phyloP scores from a whole-genome alignment of 2,888 invertebrate species.

The Gandaritis pyraliata region DNA sequence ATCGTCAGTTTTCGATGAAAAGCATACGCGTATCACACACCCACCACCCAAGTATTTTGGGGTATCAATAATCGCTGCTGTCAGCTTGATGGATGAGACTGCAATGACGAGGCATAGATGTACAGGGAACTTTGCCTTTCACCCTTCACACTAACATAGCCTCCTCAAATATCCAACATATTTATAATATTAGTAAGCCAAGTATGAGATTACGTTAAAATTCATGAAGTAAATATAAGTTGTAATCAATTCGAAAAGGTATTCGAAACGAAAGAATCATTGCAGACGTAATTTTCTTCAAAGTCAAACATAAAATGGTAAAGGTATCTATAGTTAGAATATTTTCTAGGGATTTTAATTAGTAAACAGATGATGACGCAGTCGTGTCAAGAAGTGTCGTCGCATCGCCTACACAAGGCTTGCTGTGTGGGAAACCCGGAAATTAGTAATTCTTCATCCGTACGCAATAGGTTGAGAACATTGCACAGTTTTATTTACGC shows the following conservation, averaged over 20 bases:
- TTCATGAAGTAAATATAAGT: too few relatives aligned
- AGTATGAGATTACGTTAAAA: too few relatives aligned
- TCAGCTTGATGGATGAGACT: constrained; percentile 73
- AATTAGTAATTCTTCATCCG: constrained; percentile 47
- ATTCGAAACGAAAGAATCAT: too few relatives aligned
- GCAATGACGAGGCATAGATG: constrained; percentile 68
- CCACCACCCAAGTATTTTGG: constrained; percentile 49
- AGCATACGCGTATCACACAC: constrained; percentile 55
- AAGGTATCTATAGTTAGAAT: background rate
- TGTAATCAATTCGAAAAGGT: too few relatives aligned
- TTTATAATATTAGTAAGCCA: too few relatives aligned
- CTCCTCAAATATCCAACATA: too few relatives aligned
- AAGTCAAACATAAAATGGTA: too few relatives aligned
- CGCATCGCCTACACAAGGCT: constrained; percentile 49
- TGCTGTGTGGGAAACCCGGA: constrained; percentile 56
- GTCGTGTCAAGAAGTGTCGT: constrained; percentile 21
- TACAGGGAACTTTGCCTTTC: constrained; percentile 51
- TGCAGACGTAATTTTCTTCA: too few relatives aligned
- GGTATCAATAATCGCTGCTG: constrained; percentile 73
- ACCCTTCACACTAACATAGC: constrained; percentile 45
- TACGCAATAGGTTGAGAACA: constrained; percentile 32
- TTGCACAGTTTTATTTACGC: constrained; percentile 27
- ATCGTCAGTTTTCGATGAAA: constrained; percentile 57
- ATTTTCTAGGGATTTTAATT: constrained; percentile 13
- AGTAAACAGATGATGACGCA: constrained; percentile 33